phyloP scores from a whole-genome alignment of 1,140 invertebrate species.

The Glossosoma conforme region DNA sequence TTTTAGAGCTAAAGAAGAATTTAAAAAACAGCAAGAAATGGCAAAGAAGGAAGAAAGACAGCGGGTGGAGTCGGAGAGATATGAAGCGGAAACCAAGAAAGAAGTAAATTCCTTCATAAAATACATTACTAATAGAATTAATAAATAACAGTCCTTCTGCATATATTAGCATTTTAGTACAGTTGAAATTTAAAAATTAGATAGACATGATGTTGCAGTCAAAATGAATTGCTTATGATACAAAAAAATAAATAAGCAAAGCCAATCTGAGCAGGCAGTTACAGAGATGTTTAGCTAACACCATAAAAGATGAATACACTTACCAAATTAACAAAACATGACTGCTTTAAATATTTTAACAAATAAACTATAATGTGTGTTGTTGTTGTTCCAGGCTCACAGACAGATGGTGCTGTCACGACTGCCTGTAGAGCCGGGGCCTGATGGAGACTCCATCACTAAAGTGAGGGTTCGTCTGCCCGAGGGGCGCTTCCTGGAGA shows the following conservation, averaged over 20 bases:
- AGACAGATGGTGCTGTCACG: constrained; percentile 58
- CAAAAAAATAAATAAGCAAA: not conserved
- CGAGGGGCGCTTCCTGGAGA: constrained; percentile 65
- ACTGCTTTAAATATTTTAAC: too few species aligned
- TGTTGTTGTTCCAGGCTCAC: constrained; percentile 41
- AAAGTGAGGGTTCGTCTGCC: constrained; percentile 75
- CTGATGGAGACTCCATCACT: constrained; percentile 55
- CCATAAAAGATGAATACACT: not conserved
- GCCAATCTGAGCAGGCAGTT: not conserved
- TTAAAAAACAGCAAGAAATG: constrained; percentile 67
- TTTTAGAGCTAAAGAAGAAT: constrained; percentile 77
- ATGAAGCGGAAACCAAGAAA: constrained; percentile 63
- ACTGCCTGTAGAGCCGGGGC: constrained; percentile 54
- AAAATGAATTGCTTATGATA: not conserved
- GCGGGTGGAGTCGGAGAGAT: constrained; percentile 63
- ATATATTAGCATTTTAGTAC: too few species aligned
- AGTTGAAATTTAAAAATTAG: not conserved
- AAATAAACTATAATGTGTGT: not conserved
- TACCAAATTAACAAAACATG: too few species aligned
- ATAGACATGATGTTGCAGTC: not conserved
- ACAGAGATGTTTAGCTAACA: not conserved
- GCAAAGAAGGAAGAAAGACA: constrained; percentile 61
- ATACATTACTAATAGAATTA: too few species aligned
- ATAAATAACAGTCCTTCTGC: too few species aligned
- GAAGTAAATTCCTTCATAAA: constrained; percentile 57